phyloP scores from a whole-genome alignment of 2,888 invertebrate species.

The Tyria jacobaeae region DNA sequence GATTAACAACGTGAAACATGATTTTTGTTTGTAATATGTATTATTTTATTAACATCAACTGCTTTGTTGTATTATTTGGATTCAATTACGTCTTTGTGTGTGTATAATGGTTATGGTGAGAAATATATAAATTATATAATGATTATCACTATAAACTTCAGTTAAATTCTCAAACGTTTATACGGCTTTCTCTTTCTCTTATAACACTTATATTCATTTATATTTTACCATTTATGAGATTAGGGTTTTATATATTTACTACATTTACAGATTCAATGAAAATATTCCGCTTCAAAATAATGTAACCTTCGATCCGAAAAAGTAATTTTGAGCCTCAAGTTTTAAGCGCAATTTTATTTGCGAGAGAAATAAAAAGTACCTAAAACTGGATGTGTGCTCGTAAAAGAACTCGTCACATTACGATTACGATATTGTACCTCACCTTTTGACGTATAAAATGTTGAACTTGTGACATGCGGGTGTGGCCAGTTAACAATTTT shows the following conservation, averaged over 20 bases:
- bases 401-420: constrained; percentile 68
- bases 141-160: constrained; percentile 7
- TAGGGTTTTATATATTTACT: neutral
- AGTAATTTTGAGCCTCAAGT: constrained; percentile 51
- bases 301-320: constrained; percentile 60
- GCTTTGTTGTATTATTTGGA: constrained; percentile 20
- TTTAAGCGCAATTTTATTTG: constrained; percentile 63
- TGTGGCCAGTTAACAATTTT: constrained; percentile 33
- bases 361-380: constrained; percentile 62
- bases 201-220: neutral
- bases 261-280: constrained; percentile 17
- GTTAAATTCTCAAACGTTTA: neutral
- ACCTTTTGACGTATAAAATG: constrained; percentile 62
- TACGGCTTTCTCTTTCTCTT: neutral
- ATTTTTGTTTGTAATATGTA: constrained; percentile 70
- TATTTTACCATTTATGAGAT: neutral
- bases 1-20: constrained; percentile 74
- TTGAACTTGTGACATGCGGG: constrained; percentile 54
- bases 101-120: no score
- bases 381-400: constrained; percentile 64
- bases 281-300: constrained; percentile 32
- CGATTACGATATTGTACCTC: constrained; percentile 64
- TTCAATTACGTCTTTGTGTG: no score
- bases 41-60: constrained; percentile 57
- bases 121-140: no score